These are phyloP conservation scores for Epinotia nisella DNA, from an alignment of 2,888 invertebrate species.

Conservation along the genomic window DNA sequence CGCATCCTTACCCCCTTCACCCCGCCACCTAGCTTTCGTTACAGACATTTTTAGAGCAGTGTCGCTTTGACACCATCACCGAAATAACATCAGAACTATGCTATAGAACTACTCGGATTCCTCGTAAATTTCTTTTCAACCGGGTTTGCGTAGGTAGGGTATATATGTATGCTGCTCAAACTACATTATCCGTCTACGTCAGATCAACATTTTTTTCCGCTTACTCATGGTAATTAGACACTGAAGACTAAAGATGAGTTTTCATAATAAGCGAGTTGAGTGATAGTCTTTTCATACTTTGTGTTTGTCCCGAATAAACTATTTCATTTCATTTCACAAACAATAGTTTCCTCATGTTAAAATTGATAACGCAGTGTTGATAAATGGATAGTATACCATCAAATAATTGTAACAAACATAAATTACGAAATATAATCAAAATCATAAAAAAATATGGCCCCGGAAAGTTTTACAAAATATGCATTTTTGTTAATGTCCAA, in stretches of 20 bases:
- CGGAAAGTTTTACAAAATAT: too few species aligned
- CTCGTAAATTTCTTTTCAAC: conserved; percentile 61
- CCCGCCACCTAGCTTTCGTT: conserved; percentile 53
- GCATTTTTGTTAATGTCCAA: too few species aligned
- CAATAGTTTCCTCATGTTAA: too few species aligned
- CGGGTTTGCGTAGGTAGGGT: conserved; percentile 46
- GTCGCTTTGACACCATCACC: conserved; percentile 83
- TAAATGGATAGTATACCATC: too few species aligned
- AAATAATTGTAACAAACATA: too few species aligned
- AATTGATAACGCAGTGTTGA: too few species aligned
- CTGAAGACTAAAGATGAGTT: background rate
- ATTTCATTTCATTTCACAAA: too few species aligned
- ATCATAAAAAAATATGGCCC: too few species aligned
- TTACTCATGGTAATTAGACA: background rate
- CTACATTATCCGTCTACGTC: conserved; percentile 17
- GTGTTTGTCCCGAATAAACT: too few species aligned
- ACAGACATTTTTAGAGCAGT: conserved; percentile 82
- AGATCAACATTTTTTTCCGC: background rate
- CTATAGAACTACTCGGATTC: conserved; percentile 63
- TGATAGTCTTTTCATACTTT: background rate
- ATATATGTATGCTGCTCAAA: conserved; percentile 45
- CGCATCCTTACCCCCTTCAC: conserved; percentile 51
- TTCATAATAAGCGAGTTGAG: background rate
- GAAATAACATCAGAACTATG: conserved; percentile 79
- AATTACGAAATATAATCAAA: too few species aligned